These are phyloP conservation scores for Tachina grossa DNA, from an alignment of 2,888 invertebrate species.

Conservation along the genomic window DNA sequence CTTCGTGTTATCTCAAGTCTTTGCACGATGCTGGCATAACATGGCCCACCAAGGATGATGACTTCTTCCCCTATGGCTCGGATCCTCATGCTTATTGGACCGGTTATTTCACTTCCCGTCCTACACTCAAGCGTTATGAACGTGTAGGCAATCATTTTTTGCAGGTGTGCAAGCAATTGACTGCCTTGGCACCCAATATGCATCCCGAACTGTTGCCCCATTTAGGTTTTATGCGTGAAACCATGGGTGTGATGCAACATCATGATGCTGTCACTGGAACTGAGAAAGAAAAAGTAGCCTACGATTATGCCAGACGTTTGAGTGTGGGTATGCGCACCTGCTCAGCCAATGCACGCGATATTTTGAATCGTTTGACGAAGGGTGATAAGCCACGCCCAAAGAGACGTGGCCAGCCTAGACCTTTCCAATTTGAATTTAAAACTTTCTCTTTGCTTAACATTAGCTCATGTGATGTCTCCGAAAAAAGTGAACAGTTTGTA, in stretches of 20 bases:
- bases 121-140: constrained; percentile 91
- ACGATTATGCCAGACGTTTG: constrained; percentile 92
- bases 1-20: constrained; percentile 91
- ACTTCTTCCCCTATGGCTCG: constrained; percentile 96
- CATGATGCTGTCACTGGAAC: constrained; percentile 95
- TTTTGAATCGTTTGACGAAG: constrained; percentile 75
- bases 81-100: constrained; percentile 96
- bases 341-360: constrained; percentile 74
- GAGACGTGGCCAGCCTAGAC: constrained; percentile 64
- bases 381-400: constrained; percentile 77
- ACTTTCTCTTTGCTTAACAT: constrained; percentile 81
- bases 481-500: constrained; percentile 85
- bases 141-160: constrained; percentile 89
- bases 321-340: constrained; percentile 87
- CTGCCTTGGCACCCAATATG: constrained; percentile 85
- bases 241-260: constrained; percentile 90
- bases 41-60: constrained; percentile 90
- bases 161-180: constrained; percentile 90
- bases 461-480: constrained; percentile 88
- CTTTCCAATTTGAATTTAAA: constrained; percentile 76
- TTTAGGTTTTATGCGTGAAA: constrained; percentile 84
- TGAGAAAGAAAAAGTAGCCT: constrained; percentile 92
- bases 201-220: constrained; percentile 75
- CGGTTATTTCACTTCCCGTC: constrained; percentile 93
- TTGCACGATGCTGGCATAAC: constrained; percentile 87